Conservation (phyloP, 2,113 vertebrate species). For the Xenopus laevis region DNA sequence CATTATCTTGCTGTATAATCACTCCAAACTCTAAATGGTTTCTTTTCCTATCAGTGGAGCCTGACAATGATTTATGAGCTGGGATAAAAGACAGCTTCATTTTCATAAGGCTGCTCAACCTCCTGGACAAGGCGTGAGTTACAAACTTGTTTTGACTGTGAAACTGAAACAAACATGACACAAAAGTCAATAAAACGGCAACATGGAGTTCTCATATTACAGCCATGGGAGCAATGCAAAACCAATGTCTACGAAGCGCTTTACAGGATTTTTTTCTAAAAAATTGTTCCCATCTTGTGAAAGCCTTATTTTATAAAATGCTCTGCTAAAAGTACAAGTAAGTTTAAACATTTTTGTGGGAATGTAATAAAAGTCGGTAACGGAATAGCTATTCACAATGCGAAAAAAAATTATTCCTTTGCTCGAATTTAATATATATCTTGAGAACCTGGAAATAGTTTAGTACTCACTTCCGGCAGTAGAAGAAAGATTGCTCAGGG, state of each 20-base stretch:
- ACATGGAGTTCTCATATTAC: slow-evolving; percentile 62
- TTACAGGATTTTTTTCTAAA: too few species aligned
- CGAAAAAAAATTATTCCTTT: too few species aligned
- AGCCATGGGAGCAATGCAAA: slow-evolving; percentile 49
- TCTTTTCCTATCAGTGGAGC: slow-evolving; percentile 62
- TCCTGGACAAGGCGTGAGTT: slow-evolving; percentile 68
- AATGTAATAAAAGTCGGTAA: too few species aligned
- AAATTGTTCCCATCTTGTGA: too few species aligned
- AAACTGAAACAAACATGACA: slow-evolving; percentile 77
- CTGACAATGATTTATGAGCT: slow-evolving; percentile 80
- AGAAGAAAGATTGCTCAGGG: too few species aligned
- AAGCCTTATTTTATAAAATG: slow-evolving; percentile 25
- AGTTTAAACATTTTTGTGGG: too few species aligned
- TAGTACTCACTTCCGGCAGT: too few species aligned
- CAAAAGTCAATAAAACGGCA: slow-evolving; percentile 74
- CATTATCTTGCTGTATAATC: slow-evolving; percentile 68
- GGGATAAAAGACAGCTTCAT: slow-evolving; percentile 76
- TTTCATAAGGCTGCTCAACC: slow-evolving; percentile 72
- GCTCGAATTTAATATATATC: too few species aligned
- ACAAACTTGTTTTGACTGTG: slow-evolving; percentile 76
- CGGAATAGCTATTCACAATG: too few species aligned
- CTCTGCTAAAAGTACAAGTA: not conserved
- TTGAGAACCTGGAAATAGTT: too few species aligned
- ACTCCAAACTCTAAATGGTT: slow-evolving; percentile 70
- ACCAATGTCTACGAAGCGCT: too few species aligned